Base-by-base conservation (phyloP, 2,888 invertebrate genomes). In the Venustoraphidia nigricollis region DNA sequence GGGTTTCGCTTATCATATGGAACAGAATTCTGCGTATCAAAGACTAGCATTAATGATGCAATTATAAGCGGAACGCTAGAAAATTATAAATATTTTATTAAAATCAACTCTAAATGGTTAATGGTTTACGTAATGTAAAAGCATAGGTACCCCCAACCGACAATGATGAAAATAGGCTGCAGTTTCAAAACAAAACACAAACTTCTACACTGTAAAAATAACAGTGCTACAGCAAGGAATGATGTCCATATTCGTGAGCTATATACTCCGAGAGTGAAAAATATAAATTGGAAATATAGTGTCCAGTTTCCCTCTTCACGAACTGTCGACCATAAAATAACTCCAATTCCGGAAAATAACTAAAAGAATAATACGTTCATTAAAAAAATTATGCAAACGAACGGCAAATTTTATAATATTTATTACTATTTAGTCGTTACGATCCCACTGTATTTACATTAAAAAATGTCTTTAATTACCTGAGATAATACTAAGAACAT, bases 211-310 rank as follows among this genome's bases (percentile, higher is more conserved):
- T 90, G 79, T 47, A 93, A 68, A 63, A 93, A 82, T 35, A 93
- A 74, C 36, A 95, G 64, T 8, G 83, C 80, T 36, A 89, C 73
- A 2, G 93, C 86, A 49, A 93, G 70, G 59, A 88, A 79, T 9
- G 84, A 83, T 0, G 91, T 89, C 88, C 90, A 92, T 46, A 91
- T 69, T 51, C 92, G 71, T 44, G 88, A 80, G 50, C 89, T 84
- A 59, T 87, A 86, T 51, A 87, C 83, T 50, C 84, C 82, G 53
- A 80, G 76, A 36, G 84, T 80, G 54, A 87, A 82, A 11, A 90
- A 62, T 5, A 80, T 70, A 62, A 91, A 88, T 60, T 91, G 87
- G 2, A 84, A 50, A 50, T 84, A 81, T 56, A 79, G 71, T 35
- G 71, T 66, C 82, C 82, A 83, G 6, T 72, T 70, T 2, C 68